phyloP scores from a whole-genome alignment of 1,140 invertebrate genomes.

The Thaumatotibia leucotreta region DNA sequence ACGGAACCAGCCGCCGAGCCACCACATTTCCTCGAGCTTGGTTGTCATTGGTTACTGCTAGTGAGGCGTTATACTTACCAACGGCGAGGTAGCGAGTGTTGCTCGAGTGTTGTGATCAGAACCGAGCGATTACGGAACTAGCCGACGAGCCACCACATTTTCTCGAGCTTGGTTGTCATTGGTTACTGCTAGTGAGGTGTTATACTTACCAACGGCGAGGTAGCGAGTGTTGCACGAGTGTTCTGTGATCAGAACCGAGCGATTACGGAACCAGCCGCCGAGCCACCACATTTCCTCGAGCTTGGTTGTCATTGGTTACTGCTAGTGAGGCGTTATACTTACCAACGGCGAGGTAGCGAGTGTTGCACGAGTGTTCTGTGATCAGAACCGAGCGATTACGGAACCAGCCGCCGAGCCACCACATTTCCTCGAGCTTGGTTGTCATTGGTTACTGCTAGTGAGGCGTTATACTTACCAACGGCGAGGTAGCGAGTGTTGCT shows the following conservation, averaged over 20 bases:
- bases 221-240: slow-evolving; percentile 64
- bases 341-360: slow-evolving; percentile 58
- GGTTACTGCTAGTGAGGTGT: too few relatives aligned
- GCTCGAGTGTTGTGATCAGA: too few relatives aligned
- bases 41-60: slow-evolving; percentile 64
- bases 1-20: slow-evolving; percentile 61
- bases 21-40: slow-evolving; percentile 65
- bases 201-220: slow-evolving; percentile 51
- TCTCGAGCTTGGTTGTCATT: too few relatives aligned
- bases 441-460: slow-evolving; percentile 61
- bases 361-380: slow-evolving; percentile 61
- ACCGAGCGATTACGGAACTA: too few relatives aligned
- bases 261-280: too few relatives aligned
- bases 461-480: too few relatives aligned
- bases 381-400: slow-evolving; percentile 54
- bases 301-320: too few relatives aligned
- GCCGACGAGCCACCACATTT: too few relatives aligned
- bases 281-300: too few relatives aligned
- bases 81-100: too few relatives aligned
- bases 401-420: slow-evolving; percentile 64
- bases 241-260: too few relatives aligned
- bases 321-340: slow-evolving; percentile 43
- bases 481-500: slow-evolving; percentile 57
- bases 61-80: slow-evolving; percentile 51
- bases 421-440: slow-evolving; percentile 68